Evolutionary conservation across 1,140 invertebrate genomes (phyloP).

Genomic region (Drosophila nasuta): DNA sequence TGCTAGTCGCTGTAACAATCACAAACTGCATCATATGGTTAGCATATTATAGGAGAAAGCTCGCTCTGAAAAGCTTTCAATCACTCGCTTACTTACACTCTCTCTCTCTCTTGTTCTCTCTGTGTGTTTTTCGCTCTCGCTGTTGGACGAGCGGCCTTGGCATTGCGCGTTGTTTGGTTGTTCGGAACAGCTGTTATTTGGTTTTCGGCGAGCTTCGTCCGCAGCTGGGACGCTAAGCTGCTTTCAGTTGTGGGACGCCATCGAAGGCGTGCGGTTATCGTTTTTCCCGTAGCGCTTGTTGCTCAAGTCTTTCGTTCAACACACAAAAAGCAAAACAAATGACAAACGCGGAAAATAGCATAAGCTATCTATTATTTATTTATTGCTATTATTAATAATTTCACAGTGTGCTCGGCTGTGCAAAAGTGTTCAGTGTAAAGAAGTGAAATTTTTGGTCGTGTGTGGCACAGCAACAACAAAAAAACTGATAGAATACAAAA

Average conservation of each 20-base stretch:
- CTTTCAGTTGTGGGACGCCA: slow-evolving; percentile 59
- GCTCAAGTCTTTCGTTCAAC: slow-evolving; percentile 3
- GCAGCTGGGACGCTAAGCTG: slow-evolving; percentile 15
- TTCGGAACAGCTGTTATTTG: slow-evolving; percentile 47
- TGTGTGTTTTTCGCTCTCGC: background rate
- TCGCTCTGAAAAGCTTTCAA: slow-evolving; percentile 6
- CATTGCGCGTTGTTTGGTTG: slow-evolving; percentile 46
- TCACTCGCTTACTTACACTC: slow-evolving; percentile 12
- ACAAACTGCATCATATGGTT: slow-evolving; percentile 40
- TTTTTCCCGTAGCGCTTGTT: slow-evolving; percentile 13
- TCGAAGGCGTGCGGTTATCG: slow-evolving; percentile 49
- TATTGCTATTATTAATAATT: slow-evolving; percentile 10
- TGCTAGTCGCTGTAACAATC: background rate
- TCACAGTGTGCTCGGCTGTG: slow-evolving; percentile 6
- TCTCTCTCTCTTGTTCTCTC: slow-evolving; percentile 1
- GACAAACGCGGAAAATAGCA: slow-evolving; percentile 5
- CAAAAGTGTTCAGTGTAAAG: slow-evolving; percentile 1
- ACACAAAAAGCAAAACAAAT: slow-evolving; percentile 9
- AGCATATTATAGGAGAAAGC: slow-evolving; percentile 9
- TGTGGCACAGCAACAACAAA: background rate
- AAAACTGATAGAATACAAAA: background rate
- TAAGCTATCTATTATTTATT: slow-evolving; percentile 6
- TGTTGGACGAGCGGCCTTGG: slow-evolving; percentile 60
- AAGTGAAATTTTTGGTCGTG: slow-evolving; percentile 17
- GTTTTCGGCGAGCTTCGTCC: slow-evolving; percentile 23